phyloP scores from a whole-genome alignment of 2,888 invertebrate genomes.

The Teinopalpus imperialis region DNA sequence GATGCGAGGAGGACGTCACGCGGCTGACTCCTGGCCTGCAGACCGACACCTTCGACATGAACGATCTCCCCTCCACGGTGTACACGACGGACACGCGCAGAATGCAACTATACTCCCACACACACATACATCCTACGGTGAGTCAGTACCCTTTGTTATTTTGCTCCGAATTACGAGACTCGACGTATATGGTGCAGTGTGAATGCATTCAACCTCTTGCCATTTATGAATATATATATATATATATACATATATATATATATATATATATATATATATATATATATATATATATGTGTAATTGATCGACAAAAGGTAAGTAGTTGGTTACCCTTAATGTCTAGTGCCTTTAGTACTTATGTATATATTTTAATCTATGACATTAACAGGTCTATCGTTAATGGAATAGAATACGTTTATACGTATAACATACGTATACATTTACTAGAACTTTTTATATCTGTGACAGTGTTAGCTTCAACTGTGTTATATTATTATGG shows the following conservation, averaged over 20 bases:
- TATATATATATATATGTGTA: no score
- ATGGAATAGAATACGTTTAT: background rate
- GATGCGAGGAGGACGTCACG: constrained; percentile 53
- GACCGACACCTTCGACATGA: constrained; percentile 63
- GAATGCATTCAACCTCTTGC: constrained; percentile 6
- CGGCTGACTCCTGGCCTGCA: constrained; percentile 55
- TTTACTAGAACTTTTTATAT: no score
- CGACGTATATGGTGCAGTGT: constrained; percentile 21
- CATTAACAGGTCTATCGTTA: no score
- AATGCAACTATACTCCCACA: constrained; percentile 68
- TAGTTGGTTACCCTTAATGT: no score
- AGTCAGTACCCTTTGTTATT: constrained; percentile 44
- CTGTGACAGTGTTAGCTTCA: no score
- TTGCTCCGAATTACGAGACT: constrained; percentile 32
- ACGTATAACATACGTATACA: no score
- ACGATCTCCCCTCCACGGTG: constrained; percentile 60
- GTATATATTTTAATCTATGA: no score
- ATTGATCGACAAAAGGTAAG: background rate
- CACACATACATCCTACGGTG: constrained; percentile 65
- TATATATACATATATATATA: constrained; percentile 2
- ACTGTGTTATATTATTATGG: no score
- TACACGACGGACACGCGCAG: constrained; percentile 66
- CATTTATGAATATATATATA: constrained; percentile 6
- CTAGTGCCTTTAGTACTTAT: no score
- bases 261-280: no score